Conservation (phyloP, 2,888 invertebrate species). For the Harpalus rufipes region DNA sequence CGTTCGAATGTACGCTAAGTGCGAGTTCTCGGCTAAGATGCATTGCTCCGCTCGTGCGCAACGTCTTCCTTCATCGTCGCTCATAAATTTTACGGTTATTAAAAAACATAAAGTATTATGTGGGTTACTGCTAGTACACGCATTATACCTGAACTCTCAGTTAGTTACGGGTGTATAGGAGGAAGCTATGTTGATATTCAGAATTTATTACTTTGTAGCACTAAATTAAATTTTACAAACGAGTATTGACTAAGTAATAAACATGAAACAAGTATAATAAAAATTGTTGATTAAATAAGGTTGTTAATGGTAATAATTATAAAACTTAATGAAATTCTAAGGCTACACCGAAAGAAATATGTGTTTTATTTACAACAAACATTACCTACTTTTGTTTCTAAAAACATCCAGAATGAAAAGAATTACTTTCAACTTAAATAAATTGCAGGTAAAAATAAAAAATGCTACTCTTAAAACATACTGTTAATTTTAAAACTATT, state of each 20-base stretch:
- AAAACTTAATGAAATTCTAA: no score
- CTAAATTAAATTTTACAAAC: not conserved
- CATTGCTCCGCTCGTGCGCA: slow-evolving; percentile 12
- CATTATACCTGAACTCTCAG: slow-evolving; percentile 19
- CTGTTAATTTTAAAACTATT: no score
- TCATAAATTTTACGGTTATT: slow-evolving; percentile 48
- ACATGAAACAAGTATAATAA: not conserved
- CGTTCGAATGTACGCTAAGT: not conserved
- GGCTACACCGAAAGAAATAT: no score
- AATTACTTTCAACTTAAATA: no score
- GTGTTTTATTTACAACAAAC: no score
- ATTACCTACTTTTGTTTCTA: no score
- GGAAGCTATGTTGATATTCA: not conserved
- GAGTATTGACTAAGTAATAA: not conserved
- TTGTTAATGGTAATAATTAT: no score
- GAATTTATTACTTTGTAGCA: not conserved
- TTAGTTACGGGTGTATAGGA: not conserved
- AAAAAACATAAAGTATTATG: slow-evolving; percentile 45
- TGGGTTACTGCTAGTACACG: slow-evolving; percentile 20
- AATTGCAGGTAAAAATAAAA: no score
- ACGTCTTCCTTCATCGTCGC: slow-evolving; percentile 22
- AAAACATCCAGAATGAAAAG: no score
- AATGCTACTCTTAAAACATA: no score
- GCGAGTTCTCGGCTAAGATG: not conserved
- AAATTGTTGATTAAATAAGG: no score